Percentiles rank a stretch among this genome's conserved stretches.
Conservation (phyloP, 2,797 vertebrate genomes). For the Melanogrammus aeglefinus region DNA sequence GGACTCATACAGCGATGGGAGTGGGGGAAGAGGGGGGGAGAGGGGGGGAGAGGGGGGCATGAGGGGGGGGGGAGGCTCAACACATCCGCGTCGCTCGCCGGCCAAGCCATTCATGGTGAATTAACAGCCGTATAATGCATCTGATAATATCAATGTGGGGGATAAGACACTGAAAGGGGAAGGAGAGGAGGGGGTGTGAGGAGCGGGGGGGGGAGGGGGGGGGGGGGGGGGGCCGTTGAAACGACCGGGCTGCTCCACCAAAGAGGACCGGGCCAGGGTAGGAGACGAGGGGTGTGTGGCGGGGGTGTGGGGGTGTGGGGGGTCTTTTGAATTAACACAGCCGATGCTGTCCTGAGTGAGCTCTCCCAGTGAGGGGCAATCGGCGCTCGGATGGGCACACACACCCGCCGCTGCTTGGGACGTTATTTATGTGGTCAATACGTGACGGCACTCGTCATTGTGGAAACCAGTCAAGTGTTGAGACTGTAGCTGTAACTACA, state of each 20-base stretch:
- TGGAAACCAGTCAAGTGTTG: slow-evolving; percentile 73
- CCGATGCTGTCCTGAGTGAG: slow-evolving; percentile 55
- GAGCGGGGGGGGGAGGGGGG: slow-evolving; percentile 33
- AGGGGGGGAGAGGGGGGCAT: slow-evolving; percentile 36
- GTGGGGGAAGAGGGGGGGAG: too few species aligned
- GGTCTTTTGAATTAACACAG: slow-evolving; percentile 41
- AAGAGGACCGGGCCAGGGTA: slow-evolving; percentile 41
- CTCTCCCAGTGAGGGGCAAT: too few species aligned
- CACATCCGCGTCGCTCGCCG: slow-evolving; percentile 92
- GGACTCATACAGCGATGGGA: slow-evolving; percentile 59
- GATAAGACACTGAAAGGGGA: slow-evolving; percentile 68
- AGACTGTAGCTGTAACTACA: slow-evolving; percentile 67
- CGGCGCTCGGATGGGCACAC: slow-evolving; percentile 55
- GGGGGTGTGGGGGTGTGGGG: not conserved
- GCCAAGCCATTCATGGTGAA: slow-evolving; percentile 95
- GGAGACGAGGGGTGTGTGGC: not conserved
- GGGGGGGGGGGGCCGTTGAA: too few species aligned
- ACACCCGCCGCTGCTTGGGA: slow-evolving; percentile 45
- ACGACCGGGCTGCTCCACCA: slow-evolving; percentile 53
- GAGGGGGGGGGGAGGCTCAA: slow-evolving; percentile 78
- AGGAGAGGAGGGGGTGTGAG: not conserved
- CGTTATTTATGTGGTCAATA: slow-evolving; percentile 57
- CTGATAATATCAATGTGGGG: slow-evolving; percentile 93
- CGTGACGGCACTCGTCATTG: slow-evolving; percentile 42
- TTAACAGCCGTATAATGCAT: slow-evolving; percentile 98